Base-by-base conservation (phyloP, 2,888 invertebrate genomes). In the Xylocampa areola region DNA sequence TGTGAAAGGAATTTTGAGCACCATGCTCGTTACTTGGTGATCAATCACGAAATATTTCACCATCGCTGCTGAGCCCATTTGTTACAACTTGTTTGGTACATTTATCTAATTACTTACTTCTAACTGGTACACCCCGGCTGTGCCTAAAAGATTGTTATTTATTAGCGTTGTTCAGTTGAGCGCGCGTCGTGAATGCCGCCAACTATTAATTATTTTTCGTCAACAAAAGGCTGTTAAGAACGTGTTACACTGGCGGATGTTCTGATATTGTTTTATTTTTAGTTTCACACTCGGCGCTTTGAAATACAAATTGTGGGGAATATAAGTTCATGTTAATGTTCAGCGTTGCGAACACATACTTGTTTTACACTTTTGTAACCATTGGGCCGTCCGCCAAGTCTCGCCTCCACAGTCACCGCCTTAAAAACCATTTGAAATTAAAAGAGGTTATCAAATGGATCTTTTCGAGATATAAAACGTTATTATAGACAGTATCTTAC, bases 51-150 rank as follows among this genome's bases (percentile, higher is more conserved):
- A 71, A 71, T 73, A 66, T 66, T 66, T 52, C 40, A 45, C 50
- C 59, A 52, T 60, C 44, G 45, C 63, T 50, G 35, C 33, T 53
- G 49, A 47, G 30, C 47, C 25, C 52, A 58, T 68, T 69, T 73
- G 73, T 79, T 62, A 57, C 58, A 51, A 68, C 45, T 78, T 78
- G 60, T 68, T 60, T 72, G 66, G 67, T 65, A 70, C 69, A 69
- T 76, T 74, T 70, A 75, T 72, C 63, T 81, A 80, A 81, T 82
- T 79, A 77, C 65, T 68, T 68, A 66, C 55, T 75, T 58, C 39
- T 59, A 51, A 58, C 61, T 77, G 59, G 57, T 60, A 54, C 55
- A 54, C 48, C 54, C 41, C 33, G 48, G 52, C 47, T 54, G 41
- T 27, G 51, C 53, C 44, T 59, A 57, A 70, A 61, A 61, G 1